Conservation (phyloP, 2,888 invertebrate genomes). For the Griposia aprilina region DNA sequence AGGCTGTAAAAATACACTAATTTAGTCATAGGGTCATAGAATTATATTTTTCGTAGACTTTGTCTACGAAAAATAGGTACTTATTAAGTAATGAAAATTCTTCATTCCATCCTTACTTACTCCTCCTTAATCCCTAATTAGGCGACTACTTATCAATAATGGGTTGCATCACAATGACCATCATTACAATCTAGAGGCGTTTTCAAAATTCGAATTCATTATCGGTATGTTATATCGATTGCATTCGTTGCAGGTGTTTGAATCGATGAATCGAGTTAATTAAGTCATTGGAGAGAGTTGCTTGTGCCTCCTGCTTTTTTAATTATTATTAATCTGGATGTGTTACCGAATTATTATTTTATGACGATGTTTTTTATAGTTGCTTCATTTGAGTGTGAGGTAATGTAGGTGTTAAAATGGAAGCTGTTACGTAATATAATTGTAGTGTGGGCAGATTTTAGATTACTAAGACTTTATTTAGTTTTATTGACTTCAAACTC, state of each 20-base stretch:
- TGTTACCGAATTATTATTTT: conserved; percentile 46
- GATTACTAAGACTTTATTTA: conserved; percentile 30
- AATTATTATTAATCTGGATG: conserved; percentile 54
- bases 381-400: conserved; percentile 18
- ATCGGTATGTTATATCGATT: conserved; percentile 44
- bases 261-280: conserved; percentile 63
- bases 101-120: background rate
- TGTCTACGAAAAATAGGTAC: too few species aligned
- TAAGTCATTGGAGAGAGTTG: conserved; percentile 47
- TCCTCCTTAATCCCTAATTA: conserved; percentile 50
- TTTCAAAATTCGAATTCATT: conserved; percentile 59
- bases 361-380: conserved; percentile 24
- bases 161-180: conserved; percentile 24
- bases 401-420: conserved; percentile 40
- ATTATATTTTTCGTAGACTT: too few species aligned
- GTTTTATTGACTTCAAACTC: conserved; percentile 17
- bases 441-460: conserved; percentile 33
- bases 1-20: background rate
- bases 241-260: conserved; percentile 46
- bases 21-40: background rate
- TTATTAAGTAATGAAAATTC: background rate
- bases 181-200: conserved; percentile 36
- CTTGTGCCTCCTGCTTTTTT: conserved; percentile 33
- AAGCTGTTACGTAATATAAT: conserved; percentile 15
- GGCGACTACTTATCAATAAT: conserved; percentile 42